Conservation (phyloP, 2,113 vertebrate genomes). For the Dipodomys merriami region DNA sequence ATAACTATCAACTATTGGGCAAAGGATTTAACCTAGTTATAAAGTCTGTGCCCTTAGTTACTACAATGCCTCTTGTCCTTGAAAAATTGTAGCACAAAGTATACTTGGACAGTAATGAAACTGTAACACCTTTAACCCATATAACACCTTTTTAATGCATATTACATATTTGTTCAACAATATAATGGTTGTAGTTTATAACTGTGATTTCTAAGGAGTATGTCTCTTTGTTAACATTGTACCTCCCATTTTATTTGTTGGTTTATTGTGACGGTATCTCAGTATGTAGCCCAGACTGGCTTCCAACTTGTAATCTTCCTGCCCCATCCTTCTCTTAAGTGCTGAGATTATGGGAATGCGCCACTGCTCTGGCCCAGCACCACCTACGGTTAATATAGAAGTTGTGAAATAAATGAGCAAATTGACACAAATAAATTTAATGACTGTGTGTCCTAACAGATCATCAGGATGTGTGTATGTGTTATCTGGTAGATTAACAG, state of each 20-base stretch:
- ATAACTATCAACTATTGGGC: background rate
- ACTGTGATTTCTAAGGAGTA: background rate
- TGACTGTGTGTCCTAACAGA: background rate
- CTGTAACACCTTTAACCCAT: background rate
- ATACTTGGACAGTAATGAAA: background rate
- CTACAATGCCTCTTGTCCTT: background rate
- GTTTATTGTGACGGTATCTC: background rate
- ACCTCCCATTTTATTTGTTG: background rate
- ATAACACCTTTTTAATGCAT: background rate
- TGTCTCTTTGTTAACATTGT: background rate
- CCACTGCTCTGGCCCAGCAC: background rate
- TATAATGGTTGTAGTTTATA: background rate
- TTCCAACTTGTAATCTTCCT: background rate
- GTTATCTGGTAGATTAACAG: background rate
- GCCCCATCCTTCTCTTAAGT: background rate
- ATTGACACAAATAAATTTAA: background rate
- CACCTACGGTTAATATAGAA: background rate
- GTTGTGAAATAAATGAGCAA: background rate
- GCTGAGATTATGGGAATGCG: background rate
- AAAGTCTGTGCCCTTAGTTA: background rate
- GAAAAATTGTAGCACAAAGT: background rate
- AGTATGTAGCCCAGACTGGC: background rate
- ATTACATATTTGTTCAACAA: background rate
- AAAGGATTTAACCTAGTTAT: background rate
- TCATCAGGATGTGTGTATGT: background rate